Evolutionary conservation across 2,113 vertebrate species (phyloP).

Genomic region (Tragelaphus scriptus): DNA sequence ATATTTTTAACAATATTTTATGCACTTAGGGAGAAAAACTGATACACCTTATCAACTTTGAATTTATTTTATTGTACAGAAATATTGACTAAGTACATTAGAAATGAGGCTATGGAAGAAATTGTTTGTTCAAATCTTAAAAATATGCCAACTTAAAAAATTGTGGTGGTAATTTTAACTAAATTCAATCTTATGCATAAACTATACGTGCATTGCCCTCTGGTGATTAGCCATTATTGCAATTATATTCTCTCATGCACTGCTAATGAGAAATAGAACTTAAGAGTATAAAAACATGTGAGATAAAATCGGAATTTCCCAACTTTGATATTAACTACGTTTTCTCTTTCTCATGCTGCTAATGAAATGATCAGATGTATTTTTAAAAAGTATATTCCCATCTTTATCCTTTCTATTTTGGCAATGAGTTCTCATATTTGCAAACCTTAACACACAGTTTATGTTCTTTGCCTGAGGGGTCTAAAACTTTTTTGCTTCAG

Average conservation of each 20-base stretch:
- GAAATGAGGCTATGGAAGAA: neutral
- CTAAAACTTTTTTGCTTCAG: neutral
- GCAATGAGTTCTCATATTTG: neutral
- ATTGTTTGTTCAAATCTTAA: neutral
- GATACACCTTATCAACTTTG: neutral
- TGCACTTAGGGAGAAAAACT: neutral
- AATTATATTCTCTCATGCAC: neutral
- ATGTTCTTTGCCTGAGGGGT: neutral
- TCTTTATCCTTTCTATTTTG: neutral
- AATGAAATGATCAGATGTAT: neutral
- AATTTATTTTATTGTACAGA: neutral
- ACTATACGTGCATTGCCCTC: neutral
- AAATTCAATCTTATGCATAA: neutral
- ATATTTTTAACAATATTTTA: neutral
- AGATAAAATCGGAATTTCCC: neutral
- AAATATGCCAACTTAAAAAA: neutral
- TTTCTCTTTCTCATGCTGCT: neutral
- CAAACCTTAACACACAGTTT: neutral
- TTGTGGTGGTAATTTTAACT: neutral
- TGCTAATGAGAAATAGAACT: neutral
- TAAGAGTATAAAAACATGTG: neutral
- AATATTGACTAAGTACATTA: neutral
- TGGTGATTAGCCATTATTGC: neutral
- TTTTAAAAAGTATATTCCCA: neutral
- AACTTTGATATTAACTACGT: neutral